These are phyloP conservation scores for Malurus melanocephalus DNA, from an alignment of 2,113 vertebrate genomes.

Conservation along the genomic window DNA sequence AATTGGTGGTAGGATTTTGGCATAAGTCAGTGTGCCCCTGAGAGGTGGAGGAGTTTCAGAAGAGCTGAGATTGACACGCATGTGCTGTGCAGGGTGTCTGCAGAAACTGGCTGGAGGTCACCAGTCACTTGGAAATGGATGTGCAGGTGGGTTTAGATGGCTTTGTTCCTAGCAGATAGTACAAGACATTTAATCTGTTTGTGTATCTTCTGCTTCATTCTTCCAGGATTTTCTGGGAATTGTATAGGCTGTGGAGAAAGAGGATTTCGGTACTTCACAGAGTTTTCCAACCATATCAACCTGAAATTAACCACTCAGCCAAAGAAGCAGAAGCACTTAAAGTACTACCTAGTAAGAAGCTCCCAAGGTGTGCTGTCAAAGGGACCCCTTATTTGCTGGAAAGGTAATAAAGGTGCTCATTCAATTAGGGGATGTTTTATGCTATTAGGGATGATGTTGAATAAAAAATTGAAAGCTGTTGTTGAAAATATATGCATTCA, in stretches of 20 bases:
- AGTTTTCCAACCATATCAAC: conserved; percentile 99
- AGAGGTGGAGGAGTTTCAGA: not conserved
- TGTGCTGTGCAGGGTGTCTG: not conserved
- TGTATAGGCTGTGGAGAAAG: conserved; percentile 97
- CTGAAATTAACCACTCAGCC: conserved; percentile 97
- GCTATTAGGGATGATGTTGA: not conserved
- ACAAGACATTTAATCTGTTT: not conserved
- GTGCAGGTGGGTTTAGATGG: not conserved
- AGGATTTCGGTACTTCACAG: conserved; percentile 97
- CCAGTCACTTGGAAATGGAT: not conserved
- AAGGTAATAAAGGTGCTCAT: conserved; percentile 77
- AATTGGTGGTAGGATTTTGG: not conserved
- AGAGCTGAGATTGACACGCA: not conserved
- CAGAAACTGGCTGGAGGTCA: not conserved
- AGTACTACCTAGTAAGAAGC: conserved; percentile 97
- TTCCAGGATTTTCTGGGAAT: conserved; percentile 95
- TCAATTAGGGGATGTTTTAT: not conserved
- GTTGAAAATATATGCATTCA: not conserved
- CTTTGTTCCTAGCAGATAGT: not conserved
- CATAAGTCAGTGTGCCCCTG: not conserved
- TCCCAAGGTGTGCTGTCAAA: conserved; percentile 93
- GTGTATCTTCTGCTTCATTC: not conserved
- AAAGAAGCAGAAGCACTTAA: conserved; percentile 99
- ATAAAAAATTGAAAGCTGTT: not conserved
- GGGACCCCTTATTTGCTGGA: conserved; percentile 96